Conservation (phyloP, 2,797 vertebrate species). For the Eleutherodactylus coqui region DNA sequence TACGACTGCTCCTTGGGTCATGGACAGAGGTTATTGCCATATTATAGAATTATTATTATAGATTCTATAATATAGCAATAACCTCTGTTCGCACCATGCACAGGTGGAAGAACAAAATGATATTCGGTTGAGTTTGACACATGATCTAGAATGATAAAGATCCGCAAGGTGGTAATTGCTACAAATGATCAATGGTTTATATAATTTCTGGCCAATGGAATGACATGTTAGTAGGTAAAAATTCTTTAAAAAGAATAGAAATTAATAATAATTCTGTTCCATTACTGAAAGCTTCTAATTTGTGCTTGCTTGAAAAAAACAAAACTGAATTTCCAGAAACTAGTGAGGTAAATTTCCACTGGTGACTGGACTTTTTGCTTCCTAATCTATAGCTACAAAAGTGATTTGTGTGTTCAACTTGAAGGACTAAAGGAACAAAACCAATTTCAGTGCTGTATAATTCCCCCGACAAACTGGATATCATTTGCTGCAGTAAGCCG, state of each 20-base stretch:
- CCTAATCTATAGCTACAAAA: slow-evolving; percentile 21
- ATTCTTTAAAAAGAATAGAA: neutral
- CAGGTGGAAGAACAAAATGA: too few species aligned
- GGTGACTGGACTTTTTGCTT: neutral
- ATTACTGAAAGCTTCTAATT: neutral
- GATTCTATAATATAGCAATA: too few species aligned
- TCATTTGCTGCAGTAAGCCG: slow-evolving; percentile 11
- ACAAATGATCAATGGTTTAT: too few species aligned
- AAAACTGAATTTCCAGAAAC: neutral
- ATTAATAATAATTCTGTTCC: neutral
- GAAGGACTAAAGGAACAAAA: neutral
- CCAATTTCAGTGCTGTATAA: slow-evolving; percentile 8
- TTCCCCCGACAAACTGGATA: slow-evolving; percentile 1
- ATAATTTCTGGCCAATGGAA: too few species aligned
- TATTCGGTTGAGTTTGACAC: too few species aligned
- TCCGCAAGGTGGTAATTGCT: neutral
- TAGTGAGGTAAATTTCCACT: neutral
- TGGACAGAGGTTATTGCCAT: too few species aligned
- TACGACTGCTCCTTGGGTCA: too few species aligned
- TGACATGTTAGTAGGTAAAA: too few species aligned
- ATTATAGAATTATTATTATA: too few species aligned
- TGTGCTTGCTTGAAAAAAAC: neutral
- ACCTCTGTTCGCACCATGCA: too few species aligned
- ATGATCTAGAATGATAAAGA: too few species aligned
- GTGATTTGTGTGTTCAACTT: slow-evolving; percentile 10